Evolutionary conservation across 1,140 invertebrate genomes (phyloP), one percentile per base, ranked within the genome.

Genomic region (Tetramorium alpestre): DNA sequence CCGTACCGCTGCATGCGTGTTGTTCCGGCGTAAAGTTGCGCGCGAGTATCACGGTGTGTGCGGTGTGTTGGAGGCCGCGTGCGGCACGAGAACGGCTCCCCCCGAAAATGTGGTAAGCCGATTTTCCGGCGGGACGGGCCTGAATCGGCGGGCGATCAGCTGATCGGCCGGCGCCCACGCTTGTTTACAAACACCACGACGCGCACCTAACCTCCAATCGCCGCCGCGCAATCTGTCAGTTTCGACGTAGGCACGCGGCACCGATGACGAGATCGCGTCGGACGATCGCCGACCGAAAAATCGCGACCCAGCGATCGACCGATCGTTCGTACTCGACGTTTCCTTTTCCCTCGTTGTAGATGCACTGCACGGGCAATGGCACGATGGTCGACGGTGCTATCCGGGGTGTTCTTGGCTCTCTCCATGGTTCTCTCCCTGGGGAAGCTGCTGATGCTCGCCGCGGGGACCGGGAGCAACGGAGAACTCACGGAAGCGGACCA

Each of bases 401-500:
- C 95, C 58, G 95, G 94, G 86, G 94, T 94, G 89, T 95, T 95
- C 92, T 81, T 95, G 89, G 92, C 94, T 91, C 92, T 95, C 41
- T 94, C 94, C 1, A 95, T 95, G 94, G 90, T 94, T n/a, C 89
- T 95, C 28, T 94, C 94, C 44, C 93, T 95, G 77, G 94, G 94
- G 54, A 95, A 95, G 91, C 88, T 95, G 64, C 85, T 95, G 62
- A 91, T 95, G 93, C 91, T 95, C n/a, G 94, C 93, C 41, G 92
- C 93, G 65, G 94, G 90, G 88, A 95, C 92, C 85, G 93, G 92
- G 85, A 94, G 89, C 72, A 94, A 96, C 91, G 96, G 96, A 87
- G 96, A 96, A 89, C 93, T 95, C 86, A 96, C 93, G 47, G 96
- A 96, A 94, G 97, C 97, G 60, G 97, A 97, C 87, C 95, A 96